These are phyloP conservation scores for Phylloscopus trochilus DNA, from an alignment of 2,113 vertebrate genomes.

Conservation along the genomic window DNA sequence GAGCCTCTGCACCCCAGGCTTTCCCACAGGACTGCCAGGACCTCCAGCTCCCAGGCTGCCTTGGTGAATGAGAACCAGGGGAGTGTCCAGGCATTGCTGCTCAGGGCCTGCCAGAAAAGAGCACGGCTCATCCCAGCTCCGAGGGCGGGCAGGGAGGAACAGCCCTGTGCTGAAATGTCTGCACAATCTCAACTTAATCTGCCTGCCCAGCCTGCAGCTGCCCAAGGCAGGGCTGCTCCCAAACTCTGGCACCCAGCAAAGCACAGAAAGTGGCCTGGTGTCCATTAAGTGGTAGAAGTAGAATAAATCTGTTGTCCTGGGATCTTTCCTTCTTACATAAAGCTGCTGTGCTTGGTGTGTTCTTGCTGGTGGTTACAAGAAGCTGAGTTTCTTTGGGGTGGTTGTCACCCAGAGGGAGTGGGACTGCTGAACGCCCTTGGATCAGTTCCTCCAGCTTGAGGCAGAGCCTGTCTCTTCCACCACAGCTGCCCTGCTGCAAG, in stretches of 20 bases:
- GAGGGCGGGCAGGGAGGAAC: background rate
- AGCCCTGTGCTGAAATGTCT: background rate
- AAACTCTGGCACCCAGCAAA: background rate
- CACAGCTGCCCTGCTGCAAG: background rate
- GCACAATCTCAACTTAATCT: background rate
- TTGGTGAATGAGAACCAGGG: background rate
- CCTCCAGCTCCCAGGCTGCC: background rate
- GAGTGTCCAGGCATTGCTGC: background rate
- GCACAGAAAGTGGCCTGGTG: background rate
- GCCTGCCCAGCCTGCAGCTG: background rate
- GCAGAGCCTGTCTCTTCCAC: background rate
- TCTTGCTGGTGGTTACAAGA: background rate
- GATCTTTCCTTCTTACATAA: background rate
- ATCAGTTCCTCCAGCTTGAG: background rate
- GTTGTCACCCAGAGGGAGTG: background rate
- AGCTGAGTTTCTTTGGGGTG: background rate
- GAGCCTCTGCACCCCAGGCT: background rate
- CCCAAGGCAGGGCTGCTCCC: background rate
- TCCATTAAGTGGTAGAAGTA: background rate
- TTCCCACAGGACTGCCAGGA: rapidly evolving
- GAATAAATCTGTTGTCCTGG: background rate
- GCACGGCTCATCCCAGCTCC: background rate
- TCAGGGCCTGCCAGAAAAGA: background rate
- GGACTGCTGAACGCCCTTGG: background rate
- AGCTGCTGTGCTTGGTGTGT: background rate